Conservation (phyloP, 2,113 vertebrate species). For the Podocnemis expansa region DNA sequence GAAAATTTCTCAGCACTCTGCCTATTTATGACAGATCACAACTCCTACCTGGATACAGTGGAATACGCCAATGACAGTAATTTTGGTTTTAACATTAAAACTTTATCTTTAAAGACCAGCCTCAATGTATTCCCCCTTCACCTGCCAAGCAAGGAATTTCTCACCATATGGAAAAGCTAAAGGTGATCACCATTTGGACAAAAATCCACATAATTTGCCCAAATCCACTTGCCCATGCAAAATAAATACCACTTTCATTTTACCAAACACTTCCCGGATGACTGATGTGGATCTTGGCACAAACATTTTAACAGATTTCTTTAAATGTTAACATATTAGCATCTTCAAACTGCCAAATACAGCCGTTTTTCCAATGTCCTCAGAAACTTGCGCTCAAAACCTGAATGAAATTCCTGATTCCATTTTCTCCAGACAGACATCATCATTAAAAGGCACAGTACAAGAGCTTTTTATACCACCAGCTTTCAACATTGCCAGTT, state of each 20-base stretch:
- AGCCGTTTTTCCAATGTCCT: accelerated
- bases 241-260: not conserved
- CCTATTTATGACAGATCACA: not conserved
- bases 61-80: accelerated
- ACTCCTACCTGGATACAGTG: not conserved
- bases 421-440: not conserved
- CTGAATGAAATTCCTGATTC: constrained; percentile 30
- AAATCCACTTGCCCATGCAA: not conserved
- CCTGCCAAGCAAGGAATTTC: not conserved
- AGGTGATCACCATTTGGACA: not conserved
- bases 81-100: accelerated
- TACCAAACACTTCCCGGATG: not conserved
- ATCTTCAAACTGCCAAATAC: not conserved
- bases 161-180: not conserved
- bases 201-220: not conserved
- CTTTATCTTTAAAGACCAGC: not conserved
- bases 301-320: not conserved
- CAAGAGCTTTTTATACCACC: not conserved
- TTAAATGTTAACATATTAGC: no score
- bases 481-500: not conserved
- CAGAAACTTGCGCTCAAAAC: accelerated
- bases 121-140: not conserved
- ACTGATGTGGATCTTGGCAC: accelerated
- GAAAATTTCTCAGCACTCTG: not conserved
- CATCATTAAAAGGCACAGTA: not conserved